These are phyloP conservation scores for Heliornis fulica DNA, from an alignment of 2,113 vertebrate genomes.

Conservation along the genomic window DNA sequence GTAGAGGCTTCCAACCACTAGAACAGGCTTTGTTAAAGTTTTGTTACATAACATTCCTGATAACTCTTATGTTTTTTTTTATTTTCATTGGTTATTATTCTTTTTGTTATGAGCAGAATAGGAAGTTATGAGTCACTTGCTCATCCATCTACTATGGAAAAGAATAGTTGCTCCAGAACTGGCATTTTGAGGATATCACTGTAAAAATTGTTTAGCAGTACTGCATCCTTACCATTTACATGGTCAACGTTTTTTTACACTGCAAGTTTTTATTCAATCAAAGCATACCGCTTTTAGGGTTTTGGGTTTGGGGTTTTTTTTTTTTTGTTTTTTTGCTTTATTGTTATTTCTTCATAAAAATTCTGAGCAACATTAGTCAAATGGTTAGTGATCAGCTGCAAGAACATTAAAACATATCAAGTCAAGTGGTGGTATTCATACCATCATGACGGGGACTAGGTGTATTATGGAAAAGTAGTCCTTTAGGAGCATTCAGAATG, in stretches of 20 bases:
- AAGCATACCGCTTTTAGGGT: background rate
- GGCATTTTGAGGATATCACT: background rate
- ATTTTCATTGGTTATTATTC: background rate
- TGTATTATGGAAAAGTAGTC: background rate
- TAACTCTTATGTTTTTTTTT: background rate
- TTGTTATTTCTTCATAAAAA: background rate
- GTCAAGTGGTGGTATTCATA: background rate
- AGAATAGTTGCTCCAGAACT: background rate
- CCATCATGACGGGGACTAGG: background rate
- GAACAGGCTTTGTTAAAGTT: background rate
- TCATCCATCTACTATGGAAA: background rate
- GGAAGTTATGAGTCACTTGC: background rate
- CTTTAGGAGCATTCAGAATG: background rate
- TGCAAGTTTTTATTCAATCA: background rate
- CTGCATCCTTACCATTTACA: background rate
- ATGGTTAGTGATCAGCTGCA: background rate
- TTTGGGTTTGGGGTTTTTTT: no score
- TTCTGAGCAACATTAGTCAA: background rate
- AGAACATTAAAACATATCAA: background rate
- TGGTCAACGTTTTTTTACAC: background rate
- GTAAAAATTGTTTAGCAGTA: background rate
- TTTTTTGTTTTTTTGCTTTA: background rate
- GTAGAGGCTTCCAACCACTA: background rate
- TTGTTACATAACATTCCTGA: background rate
- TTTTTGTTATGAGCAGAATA: background rate